Evolutionary conservation across 2,113 vertebrate species (phyloP), one percentile per base, ranked within the genome.

Genomic region (Nycticryphes semicollaris): DNA sequence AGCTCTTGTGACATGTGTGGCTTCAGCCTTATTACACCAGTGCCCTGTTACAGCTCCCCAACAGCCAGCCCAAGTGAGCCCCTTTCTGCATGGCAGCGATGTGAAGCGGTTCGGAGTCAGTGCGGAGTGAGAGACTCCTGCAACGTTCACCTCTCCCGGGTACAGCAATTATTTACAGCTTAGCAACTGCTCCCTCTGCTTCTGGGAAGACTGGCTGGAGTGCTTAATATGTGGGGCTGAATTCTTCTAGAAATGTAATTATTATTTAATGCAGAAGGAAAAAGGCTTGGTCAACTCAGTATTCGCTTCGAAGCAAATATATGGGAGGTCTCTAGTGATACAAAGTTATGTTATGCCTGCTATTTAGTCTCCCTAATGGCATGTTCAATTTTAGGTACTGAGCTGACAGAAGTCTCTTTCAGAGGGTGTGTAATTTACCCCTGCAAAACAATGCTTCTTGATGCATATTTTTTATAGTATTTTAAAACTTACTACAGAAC

Each of bases 381-480:
- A 70, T 3, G 11, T 66, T 76, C 48, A 76, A 1, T 39, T 93
- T 85, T 57, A 79, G 57, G 50, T 73, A 28, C 39, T 16, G 73
- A 84, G 82, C 41, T 78, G 80, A 94, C 64, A 91, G 90, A 94
- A 62, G 72, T 88, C 69, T 74, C 80, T 78, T 94, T 92, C 94
- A 94, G 70, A 90, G 59, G 28, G 30, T 70, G 7, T 80, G 12
- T 69, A 76, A 73, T 93, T 87, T 54, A 56, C 7, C 54, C 62
- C 75, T 92, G 89, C 85, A 76, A 92, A 94, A 95, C 83, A 95
- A 94, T 96, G 72, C 77, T 87, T 77, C 82, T 77, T 56, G 64
- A 69, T 93, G 66, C 41, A 77, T 81, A 14, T 78, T 96, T 93
- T 91, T 80, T 10, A 90, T 41, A 79, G 69, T 70, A 79, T 86